Evolutionary conservation across 2,113 vertebrate genomes (phyloP).

Genomic region (Procavia capensis): DNA sequence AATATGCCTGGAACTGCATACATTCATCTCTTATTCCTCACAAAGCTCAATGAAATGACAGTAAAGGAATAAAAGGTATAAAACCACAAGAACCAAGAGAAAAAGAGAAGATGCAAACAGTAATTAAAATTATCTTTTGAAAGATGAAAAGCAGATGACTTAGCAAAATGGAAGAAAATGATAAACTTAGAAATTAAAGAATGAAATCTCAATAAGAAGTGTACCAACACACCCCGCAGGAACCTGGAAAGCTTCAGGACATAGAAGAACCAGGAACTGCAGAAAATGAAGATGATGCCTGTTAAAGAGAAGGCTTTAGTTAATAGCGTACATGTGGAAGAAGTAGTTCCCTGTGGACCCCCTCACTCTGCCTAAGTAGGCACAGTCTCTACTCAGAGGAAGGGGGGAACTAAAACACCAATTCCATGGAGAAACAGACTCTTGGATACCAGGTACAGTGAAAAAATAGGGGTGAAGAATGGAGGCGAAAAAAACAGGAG

Average conservation of each 20-base stretch:
- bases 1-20: background rate
- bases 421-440: background rate
- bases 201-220: background rate
- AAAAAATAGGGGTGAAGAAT: background rate
- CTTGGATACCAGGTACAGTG: background rate
- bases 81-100: conserved; percentile 51
- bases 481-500: background rate
- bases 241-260: background rate
- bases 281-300: background rate
- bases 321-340: no score
- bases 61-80: conserved; percentile 48
- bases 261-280: background rate
- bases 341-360: background rate
- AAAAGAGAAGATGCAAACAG: background rate
- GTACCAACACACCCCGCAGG: background rate
- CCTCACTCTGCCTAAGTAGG: background rate
- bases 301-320: background rate
- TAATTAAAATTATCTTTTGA: conserved; percentile 36
- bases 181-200: background rate
- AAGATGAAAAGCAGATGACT: conserved; percentile 36
- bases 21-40: conserved; percentile 18
- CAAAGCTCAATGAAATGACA: conserved; percentile 55
- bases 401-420: background rate
- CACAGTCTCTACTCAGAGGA: background rate
- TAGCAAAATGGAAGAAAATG: conserved; percentile 2